phyloP scores from a whole-genome alignment of 1,140 invertebrate genomes.

The Zaprionus africanus region DNA sequence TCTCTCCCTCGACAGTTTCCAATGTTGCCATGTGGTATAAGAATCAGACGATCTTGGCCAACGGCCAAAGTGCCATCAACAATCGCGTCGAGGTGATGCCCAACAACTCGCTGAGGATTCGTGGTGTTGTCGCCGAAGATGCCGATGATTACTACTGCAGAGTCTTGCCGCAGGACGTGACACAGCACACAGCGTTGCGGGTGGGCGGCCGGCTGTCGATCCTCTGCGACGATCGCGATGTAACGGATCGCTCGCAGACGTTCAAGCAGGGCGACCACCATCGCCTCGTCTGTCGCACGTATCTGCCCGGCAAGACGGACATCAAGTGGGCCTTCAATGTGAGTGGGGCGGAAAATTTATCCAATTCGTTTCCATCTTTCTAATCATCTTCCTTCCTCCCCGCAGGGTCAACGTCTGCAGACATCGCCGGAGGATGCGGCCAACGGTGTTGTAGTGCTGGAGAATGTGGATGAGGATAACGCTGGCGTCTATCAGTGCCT shows the following conservation, averaged over 20 bases:
- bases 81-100: slow-evolving; percentile 57
- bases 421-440: slow-evolving; percentile 40
- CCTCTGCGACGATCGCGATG: slow-evolving; percentile 76
- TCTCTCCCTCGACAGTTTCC: slow-evolving; percentile 33
- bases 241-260: slow-evolving; percentile 74
- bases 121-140: slow-evolving; percentile 57
- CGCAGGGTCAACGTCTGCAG: slow-evolving; percentile 62
- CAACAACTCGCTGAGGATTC: slow-evolving; percentile 70
- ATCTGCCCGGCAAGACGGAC: slow-evolving; percentile 38
- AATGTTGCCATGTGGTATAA: slow-evolving; percentile 81
- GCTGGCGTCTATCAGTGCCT: slow-evolving; percentile 76
- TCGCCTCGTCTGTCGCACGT: slow-evolving; percentile 69
- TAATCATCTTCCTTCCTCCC: not conserved
- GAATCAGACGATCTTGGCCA: slow-evolving; percentile 52
- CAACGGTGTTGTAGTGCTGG: slow-evolving; percentile 60
- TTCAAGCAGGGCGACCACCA: slow-evolving; percentile 78
- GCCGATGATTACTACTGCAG: slow-evolving; percentile 73
- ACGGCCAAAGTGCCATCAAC: slow-evolving; percentile 50
- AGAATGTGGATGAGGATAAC: slow-evolving; percentile 67
- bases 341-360: slow-evolving; percentile 26
- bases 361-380: not conserved
- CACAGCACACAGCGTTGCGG: slow-evolving; percentile 56
- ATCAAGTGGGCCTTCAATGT: slow-evolving; percentile 83
- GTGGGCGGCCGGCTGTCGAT: slow-evolving; percentile 65
- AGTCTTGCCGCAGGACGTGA: slow-evolving; percentile 66